Conservation (phyloP, 2,888 invertebrate species). For the Ophioninae sp. region DNA sequence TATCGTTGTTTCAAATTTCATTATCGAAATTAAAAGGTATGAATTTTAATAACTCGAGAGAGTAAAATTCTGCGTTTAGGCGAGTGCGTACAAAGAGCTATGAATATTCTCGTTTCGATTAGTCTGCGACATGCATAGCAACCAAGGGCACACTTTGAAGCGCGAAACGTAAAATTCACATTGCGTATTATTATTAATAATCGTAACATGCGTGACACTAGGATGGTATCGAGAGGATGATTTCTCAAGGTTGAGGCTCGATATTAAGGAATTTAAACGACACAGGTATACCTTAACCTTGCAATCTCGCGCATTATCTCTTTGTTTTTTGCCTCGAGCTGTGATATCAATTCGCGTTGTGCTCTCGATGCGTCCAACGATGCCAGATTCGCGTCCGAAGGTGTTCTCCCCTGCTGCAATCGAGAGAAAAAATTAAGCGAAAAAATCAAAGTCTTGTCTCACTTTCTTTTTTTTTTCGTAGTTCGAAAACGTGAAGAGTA, state of each 20-base stretch:
- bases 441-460: background rate
- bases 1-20: background rate
- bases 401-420: conserved; percentile 84
- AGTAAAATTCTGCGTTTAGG: background rate
- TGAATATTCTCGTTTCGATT: conserved; percentile 55
- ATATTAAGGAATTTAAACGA: conserved; percentile 80
- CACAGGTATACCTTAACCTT: conserved; percentile 87
- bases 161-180: conserved; percentile 72
- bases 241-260: conserved; percentile 76
- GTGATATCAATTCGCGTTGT: conserved; percentile 94
- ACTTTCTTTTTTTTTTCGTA: background rate
- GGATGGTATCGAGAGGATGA: conserved; percentile 80
- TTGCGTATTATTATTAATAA: conserved; percentile 15
- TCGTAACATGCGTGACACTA: conserved; percentile 78
- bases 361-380: conserved; percentile 92
- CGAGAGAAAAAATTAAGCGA: conserved; percentile 25
- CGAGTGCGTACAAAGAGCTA: conserved; percentile 4
- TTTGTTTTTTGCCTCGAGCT: conserved; percentile 96
- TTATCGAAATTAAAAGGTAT: no score
- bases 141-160: conserved; percentile 74
- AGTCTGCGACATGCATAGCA: conserved; percentile 68
- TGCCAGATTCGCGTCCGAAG: conserved; percentile 88
- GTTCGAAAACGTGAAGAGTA: background rate
- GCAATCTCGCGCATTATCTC: conserved; percentile 98
- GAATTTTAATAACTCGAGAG: no score